Evolutionary conservation across 2,888 invertebrate species (phyloP), one percentile per base, ranked within the genome.

Genomic region (Hypselothyrea guttata): DNA sequence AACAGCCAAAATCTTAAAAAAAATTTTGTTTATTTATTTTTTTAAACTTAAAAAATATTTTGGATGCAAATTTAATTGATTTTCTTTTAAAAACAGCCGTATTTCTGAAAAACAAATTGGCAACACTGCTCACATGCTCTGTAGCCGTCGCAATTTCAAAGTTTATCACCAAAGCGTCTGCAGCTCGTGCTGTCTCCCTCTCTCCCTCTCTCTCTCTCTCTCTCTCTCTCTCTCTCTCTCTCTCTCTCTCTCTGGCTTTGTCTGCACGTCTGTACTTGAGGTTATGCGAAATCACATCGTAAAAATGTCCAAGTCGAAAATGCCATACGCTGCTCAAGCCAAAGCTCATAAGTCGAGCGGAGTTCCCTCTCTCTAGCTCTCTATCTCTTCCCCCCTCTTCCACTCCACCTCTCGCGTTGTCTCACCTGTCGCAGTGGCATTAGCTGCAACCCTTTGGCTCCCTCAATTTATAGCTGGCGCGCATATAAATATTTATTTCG

Each of bases 271-370:
- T 84, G 82, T 22, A 5, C 5, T 2, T 22, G 22, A 5, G 84
- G 81, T 81, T 86, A 84, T 82, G 86, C 72, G 84, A 87, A 88
- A 84, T 87, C 85, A 85, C 77, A 83, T 87, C 88, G 88, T 87
- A 88, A 87, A 87, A 88, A 85, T 85, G 84, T 87, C 84, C 83
- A 83, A 86, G 85, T 85, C 84, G 79, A 83, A 22, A 87, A 87
- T 84, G 78, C 75, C 72, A 68, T 48, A 55, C 55, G 22, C 22
- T 22, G 22, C 22, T 22, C 22, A 22, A 54, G 76, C 71, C 71
- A 84, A 87, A 88, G 87, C 87, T 83, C 85, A 86, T 86, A 88
- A 88, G 87, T 84, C 83, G 18, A 8, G 75, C 73, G 44, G 8
- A 9, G 33, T 55, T 16, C 27, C n/a, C n/a, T n/a, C n/a, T n/a